Conservation (phyloP, 2,888 invertebrate species). For the Cremastobaeus sp. region DNA sequence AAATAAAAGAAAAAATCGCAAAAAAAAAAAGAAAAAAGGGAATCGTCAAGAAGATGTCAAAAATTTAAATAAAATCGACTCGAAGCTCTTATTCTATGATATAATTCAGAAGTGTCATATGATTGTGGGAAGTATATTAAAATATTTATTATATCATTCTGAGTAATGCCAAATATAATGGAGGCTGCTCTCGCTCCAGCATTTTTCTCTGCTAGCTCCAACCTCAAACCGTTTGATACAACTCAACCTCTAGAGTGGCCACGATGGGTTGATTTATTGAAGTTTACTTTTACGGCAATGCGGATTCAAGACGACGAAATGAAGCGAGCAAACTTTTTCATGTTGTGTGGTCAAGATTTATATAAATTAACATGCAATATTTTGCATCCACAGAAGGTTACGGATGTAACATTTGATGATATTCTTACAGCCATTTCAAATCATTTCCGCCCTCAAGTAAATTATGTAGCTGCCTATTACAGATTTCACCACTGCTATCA, state of each 20-base stretch:
- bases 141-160: no score
- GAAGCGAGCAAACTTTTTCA: background rate
- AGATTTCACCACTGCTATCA: constrained; percentile 18
- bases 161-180: background rate
- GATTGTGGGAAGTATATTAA: no score
- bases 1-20: no score
- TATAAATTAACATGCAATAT: background rate
- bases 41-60: no score
- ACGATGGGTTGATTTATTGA: background rate
- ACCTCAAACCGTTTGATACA: background rate
- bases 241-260: background rate
- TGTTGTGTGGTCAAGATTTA: background rate
- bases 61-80: no score
- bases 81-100: no score
- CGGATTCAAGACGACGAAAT: background rate
- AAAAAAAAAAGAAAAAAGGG: no score
- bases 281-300: background rate
- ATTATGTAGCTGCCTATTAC: constrained; percentile 4
- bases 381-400: background rate
- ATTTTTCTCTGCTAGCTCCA: no score
- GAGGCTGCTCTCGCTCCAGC: no score
- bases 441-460: background rate
- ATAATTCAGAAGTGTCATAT: no score
- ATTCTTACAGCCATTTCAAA: background rate
- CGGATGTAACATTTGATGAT: background rate